A percentile compares a stretch with the other conserved stretches of the same genome.
These are phyloP conservation scores for Drosophila parvula DNA, from an alignment of 1,140 invertebrate genomes.

Conservation along the genomic window DNA sequence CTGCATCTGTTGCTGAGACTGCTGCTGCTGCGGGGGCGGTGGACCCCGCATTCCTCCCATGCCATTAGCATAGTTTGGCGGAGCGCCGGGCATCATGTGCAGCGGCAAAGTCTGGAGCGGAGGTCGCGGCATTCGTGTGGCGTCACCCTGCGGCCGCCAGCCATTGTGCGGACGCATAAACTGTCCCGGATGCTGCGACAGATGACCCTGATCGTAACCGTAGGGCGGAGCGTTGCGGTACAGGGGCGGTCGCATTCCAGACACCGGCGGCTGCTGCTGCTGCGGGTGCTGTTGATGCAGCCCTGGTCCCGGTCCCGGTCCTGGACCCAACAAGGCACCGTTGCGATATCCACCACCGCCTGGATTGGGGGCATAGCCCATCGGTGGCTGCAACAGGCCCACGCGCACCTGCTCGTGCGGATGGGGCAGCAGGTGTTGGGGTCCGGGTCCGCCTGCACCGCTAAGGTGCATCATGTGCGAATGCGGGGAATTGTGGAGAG, in stretches of 20 bases:
- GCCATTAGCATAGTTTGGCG: constrained; percentile 66
- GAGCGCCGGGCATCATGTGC: constrained; percentile 66
- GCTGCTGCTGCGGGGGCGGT: constrained; percentile 50
- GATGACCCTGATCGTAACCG: constrained; percentile 56
- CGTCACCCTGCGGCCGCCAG: constrained; percentile 65
- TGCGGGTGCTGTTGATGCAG: constrained; percentile 7
- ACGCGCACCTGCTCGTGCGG: constrained; percentile 67
- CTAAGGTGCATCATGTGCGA: constrained; percentile 66
- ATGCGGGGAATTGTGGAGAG: constrained; percentile 62
- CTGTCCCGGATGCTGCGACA: constrained; percentile 50
- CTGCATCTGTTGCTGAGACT: constrained; percentile 14
- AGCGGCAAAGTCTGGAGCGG: constrained; percentile 66
- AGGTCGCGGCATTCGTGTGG: constrained; percentile 70
- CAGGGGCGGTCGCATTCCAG: constrained; percentile 35
- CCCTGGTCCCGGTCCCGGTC: constrained; percentile 37
- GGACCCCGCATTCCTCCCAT: constrained; percentile 70
- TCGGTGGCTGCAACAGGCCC: constrained; percentile 63
- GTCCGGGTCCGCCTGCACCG: constrained; percentile 31
- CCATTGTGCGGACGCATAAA: constrained; percentile 72
- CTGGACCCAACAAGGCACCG: constrained; percentile 60
- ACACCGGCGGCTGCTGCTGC: constrained; percentile 17
- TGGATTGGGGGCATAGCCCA: constrained; percentile 40
- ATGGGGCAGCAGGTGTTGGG: constrained; percentile 61
- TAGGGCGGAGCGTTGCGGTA: constrained; percentile 51
- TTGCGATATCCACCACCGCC: constrained; percentile 53